Conservation (phyloP, 1,140 invertebrate genomes). For the Lordiphosa stackelbergi region DNA sequence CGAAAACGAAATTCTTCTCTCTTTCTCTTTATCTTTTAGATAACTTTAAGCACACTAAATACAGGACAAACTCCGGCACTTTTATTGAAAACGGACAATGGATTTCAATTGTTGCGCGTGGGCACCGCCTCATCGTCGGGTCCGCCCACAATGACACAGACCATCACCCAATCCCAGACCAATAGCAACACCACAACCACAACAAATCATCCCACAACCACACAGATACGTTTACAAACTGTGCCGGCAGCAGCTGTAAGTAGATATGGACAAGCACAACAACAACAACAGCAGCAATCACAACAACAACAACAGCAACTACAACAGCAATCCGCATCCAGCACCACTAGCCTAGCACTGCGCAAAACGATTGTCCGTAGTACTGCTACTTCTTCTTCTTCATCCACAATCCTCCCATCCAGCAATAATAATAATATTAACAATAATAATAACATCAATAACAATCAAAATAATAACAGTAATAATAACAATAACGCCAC, state of each 20-base stretch:
- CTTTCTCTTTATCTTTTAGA: constrained; percentile 79
- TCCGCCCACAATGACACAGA: constrained; percentile 78
- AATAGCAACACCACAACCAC: constrained; percentile 61
- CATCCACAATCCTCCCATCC: constrained; percentile 71
- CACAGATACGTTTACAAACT: constrained; percentile 80
- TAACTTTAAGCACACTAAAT: constrained; percentile 90
- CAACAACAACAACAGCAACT: constrained; percentile 48
- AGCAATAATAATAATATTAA: constrained; percentile 59
- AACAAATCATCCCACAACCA: constrained; percentile 69
- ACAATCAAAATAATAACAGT: constrained; percentile 16
- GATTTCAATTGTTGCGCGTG: constrained; percentile 92
- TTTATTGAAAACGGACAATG: constrained; percentile 95
- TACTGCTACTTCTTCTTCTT: constrained; percentile 27
- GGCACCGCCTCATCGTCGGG: constrained; percentile 83
- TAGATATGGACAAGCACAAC: constrained; percentile 80
- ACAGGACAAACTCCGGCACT: constrained; percentile 88
- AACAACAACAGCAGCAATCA: constrained; percentile 40
- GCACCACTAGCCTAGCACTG: constrained; percentile 78
- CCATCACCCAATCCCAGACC: constrained; percentile 67
- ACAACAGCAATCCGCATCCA: constrained; percentile 55
- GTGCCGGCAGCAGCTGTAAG: constrained; percentile 80
- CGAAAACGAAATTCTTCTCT: constrained; percentile 32
- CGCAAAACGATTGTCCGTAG: constrained; percentile 79
- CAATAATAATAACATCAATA: constrained; percentile 24
- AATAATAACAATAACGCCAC: constrained; percentile 29